Percentiles rank a stretch among this genome's conserved stretches.
phyloP scores from a whole-genome alignment of 2,888 invertebrate species.

The Ornithoptera alexandrae region DNA sequence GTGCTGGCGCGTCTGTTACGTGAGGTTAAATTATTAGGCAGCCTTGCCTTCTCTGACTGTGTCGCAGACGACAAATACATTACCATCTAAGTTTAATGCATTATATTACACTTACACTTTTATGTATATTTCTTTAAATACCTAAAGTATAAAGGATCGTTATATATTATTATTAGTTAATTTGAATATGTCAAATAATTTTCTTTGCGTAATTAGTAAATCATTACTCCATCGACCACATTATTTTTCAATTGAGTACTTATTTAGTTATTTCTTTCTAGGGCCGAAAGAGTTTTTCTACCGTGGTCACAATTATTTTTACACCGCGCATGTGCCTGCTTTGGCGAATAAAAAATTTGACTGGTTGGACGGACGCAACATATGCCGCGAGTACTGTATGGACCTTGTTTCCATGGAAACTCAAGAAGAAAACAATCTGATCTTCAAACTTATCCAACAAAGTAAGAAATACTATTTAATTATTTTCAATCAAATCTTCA shows the following conservation, averaged over 20 bases:
- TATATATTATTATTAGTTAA: neutral
- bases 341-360: conserved; percentile 90
- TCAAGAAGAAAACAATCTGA: conserved; percentile 93
- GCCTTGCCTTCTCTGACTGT: conserved; percentile 34
- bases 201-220: neutral
- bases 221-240: neutral
- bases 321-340: conserved; percentile 88
- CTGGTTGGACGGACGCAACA: conserved; percentile 94
- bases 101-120: neutral
- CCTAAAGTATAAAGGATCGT: neutral
- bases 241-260: neutral
- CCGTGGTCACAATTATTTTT: conserved; percentile 93
- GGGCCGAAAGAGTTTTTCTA: conserved; percentile 95
- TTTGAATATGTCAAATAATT: neutral
- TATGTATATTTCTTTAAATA: neutral
- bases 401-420: conserved; percentile 93
- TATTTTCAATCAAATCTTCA: conserved; percentile 6
- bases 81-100: neutral
- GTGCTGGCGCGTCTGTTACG: conserved; percentile 37
- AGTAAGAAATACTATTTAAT: conserved; percentile 69
- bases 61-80: conserved; percentile 2
- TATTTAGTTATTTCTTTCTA: conserved; percentile 53
- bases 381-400: conserved; percentile 96
- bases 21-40: conserved; percentile 42
- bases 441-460: conserved; percentile 92